Base-by-base conservation (phyloP, 2,888 invertebrate genomes). In the Homarus gammarus region DNA sequence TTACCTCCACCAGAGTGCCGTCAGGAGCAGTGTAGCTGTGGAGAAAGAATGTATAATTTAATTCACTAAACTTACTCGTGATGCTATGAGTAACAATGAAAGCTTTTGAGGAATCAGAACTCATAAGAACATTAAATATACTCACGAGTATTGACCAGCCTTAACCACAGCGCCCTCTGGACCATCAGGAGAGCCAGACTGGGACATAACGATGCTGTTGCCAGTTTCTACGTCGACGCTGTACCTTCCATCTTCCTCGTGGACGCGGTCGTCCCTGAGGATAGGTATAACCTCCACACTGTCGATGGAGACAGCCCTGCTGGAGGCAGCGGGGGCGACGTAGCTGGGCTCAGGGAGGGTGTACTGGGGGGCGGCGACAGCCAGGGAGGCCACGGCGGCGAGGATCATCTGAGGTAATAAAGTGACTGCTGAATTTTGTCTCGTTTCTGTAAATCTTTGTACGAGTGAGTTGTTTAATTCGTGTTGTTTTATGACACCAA, bases 131-230 rank as follows among this genome's bases (percentile, higher is more conserved):
- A 56, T 22, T 1, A 18, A 22, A 22, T 49, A 18, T 22, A 82
- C 82, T 31, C 31, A 82, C 82, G 51, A 49, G 70, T 86, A 86
- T 27, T 64, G 40, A 31, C 86, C 86, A 44, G 84, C 56, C n/a
- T 61, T 73, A n/a, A 51, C 64, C 5, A 84, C 73, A 31, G 61
- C 56, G 33, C 84, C 84, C 12, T 27, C 38, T 22, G 84, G 49
- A 8, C 84, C 38, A 12, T 31, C n/a, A 44, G 86, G 78, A 40
- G 77, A 40, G 15, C 78, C 86, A 2, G 22, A 68, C 61, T 78
- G 36, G 22, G 78, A 79, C 33, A 36, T n/a, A 1, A 31, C 3
- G 49, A 79, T 79, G 18, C 78, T 56, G 33, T 79, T 79, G 15
- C 56, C 78, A 36, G 78, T 36, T 12, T 79, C 78, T 22, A 79